Base-by-base conservation (phyloP, 2,888 invertebrate species). In the Volucella inflata region DNA sequence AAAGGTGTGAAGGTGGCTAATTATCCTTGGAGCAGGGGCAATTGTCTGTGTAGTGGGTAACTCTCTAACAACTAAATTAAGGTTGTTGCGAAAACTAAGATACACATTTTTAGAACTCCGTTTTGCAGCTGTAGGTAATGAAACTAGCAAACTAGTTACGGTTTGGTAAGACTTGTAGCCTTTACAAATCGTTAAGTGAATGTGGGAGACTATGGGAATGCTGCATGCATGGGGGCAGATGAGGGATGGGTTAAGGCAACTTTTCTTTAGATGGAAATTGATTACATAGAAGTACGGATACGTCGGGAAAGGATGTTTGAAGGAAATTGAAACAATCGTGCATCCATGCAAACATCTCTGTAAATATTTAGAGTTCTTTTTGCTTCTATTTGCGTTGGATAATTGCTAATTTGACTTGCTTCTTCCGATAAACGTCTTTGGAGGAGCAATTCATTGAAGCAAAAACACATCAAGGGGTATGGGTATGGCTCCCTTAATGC, bases 291-390 rank as follows among this genome's bases (percentile, higher is more conserved):
- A 79, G 53, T 46, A 53, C 57, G 16, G 48, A 55, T 75, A 70
- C 79, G 74, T 82, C 65, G 71, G 70, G 16, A 50, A 59, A 65
- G 53, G 71, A 77, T 84, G 75, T 75, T 48, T 65, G 44, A 70
- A 64, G 75, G 79, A 84, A 84, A 84, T 84, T 75, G 70, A 84
- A 70, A 75, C 84, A 84, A 75, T 84, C 74, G 70, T 53, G 75
- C 75, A 53, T 67, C 53, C 75, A 71, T 75, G 64, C 64, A 84
- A 84, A 79, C 70, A 50, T 14, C 12, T 71, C 60, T 64, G 79
- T 74, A 79, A 77, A 78, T 59, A 77, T 78, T 78, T 53, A 40
- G 46, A 72, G 42, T 64, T 8, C 16, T 46, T 64, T 53, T 60
- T 53, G 14, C 30, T 40, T 48, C 14, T 59, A 48, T 30, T 30